phyloP scores from a whole-genome alignment of 2,113 vertebrate genomes.

The Marcusenius ussheri region DNA sequence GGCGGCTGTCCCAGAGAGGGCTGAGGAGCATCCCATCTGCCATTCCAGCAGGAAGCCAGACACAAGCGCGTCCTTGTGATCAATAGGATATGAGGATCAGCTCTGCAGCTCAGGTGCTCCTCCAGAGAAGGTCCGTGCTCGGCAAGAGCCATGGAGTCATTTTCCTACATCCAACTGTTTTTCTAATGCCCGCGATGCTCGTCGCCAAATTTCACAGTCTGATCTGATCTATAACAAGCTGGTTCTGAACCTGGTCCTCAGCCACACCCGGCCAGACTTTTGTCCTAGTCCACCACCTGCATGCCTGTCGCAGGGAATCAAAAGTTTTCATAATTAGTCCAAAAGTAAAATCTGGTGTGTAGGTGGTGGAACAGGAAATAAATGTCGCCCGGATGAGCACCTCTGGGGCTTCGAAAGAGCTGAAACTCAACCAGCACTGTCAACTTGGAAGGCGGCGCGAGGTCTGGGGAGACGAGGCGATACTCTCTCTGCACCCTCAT shows the following conservation, averaged over 20 bases:
- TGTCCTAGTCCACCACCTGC: neutral
- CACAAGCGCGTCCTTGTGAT: neutral
- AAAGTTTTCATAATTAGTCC: neutral
- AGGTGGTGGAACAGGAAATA: neutral
- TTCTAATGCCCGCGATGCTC: neutral
- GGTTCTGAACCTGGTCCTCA: neutral
- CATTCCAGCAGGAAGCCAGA: neutral
- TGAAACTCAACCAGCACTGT: neutral
- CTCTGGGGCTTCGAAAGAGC: neutral
- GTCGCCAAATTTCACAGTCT: neutral
- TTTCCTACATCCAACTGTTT: neutral
- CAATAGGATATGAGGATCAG: neutral
- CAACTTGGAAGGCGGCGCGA: neutral
- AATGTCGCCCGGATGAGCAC: neutral
- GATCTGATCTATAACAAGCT: neutral
- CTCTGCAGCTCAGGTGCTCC: neutral
- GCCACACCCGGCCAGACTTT: neutral
- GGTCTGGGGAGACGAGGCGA: neutral
- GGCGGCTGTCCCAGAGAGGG: neutral
- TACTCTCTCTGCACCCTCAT: neutral
- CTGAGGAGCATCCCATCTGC: conserved; percentile 6
- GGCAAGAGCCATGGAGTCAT: neutral
- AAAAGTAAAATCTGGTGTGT: neutral
- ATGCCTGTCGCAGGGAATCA: neutral
- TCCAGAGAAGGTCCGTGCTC: neutral